Percentiles rank a stretch among this genome's conserved stretches.
phyloP scores from a whole-genome alignment of 64 coral and sea anemone genomes.

The Acropora yongei region DNA sequence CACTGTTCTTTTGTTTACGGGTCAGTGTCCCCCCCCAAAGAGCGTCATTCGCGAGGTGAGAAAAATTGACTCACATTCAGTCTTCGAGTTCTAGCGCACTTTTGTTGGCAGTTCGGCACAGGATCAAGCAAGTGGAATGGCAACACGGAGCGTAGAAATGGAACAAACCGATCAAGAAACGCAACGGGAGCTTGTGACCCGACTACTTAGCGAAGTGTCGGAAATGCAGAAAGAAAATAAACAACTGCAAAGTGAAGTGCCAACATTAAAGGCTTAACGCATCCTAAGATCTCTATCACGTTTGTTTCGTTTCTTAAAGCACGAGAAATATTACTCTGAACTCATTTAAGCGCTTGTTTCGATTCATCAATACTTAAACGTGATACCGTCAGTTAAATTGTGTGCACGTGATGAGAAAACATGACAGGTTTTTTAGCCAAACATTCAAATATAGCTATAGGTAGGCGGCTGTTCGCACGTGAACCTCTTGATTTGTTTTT shows the following conservation, averaged over 20 bases:
- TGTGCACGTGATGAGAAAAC: no score
- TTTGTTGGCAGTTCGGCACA: not conserved
- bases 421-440: no score
- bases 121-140: not conserved
- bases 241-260: not conserved
- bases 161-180: slow-evolving; percentile 1
- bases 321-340: no score
- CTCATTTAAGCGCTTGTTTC: no score
- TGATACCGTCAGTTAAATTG: no score
- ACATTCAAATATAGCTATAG: no score
- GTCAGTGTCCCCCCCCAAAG: not conserved
- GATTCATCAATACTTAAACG: no score
- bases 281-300: no score
- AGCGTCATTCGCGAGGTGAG: not conserved
- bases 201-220: not conserved
- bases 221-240: not conserved
- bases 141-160: not conserved
- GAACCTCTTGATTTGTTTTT: no score
- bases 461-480: no score
- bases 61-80: not conserved
- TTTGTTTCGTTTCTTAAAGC: no score
- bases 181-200: not conserved
- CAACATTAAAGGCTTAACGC: not conserved
- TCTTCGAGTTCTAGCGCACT: not conserved
- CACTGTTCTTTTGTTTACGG: not conserved